phyloP scores from a whole-genome alignment of 2,113 vertebrate species.

The Engraulis encrasicolus region DNA sequence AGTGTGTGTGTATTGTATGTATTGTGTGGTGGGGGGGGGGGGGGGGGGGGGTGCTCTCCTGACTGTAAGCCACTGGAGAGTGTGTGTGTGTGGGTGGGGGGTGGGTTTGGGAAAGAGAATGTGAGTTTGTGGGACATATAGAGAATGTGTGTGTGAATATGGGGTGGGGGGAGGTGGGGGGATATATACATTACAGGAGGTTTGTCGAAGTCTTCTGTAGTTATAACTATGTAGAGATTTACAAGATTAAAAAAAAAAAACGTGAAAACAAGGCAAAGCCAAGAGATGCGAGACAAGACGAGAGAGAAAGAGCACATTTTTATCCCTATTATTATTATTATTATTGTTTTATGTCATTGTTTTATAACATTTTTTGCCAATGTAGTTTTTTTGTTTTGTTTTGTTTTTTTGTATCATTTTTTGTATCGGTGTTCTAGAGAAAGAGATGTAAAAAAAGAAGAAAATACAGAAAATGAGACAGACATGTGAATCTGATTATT shows the following conservation, averaged over 20 bases:
- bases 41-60: too few species aligned
- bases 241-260: too few species aligned
- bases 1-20: too few species aligned
- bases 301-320: constrained; percentile 49
- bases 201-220: constrained; percentile 23
- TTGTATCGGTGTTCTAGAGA: constrained; percentile 54
- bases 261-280: too few species aligned
- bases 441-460: too few species aligned
- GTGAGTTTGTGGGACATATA: constrained; percentile 9
- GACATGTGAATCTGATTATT: too few species aligned
- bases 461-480: constrained; percentile 34
- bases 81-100: too few species aligned
- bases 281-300: constrained; percentile 20
- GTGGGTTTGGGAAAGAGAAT: neutral
- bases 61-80: too few species aligned
- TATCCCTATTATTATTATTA: constrained; percentile 58
- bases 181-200: constrained; percentile 1
- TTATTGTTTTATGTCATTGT: constrained; percentile 28
- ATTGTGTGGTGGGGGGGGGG: too few species aligned
- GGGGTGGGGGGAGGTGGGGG: neutral
- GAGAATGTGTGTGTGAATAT: neutral
- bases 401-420: too few species aligned
- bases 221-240: constrained; percentile 20
- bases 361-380: constrained; percentile 38
- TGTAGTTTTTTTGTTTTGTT: constrained; percentile 45